phyloP scores from a whole-genome alignment of 2,888 invertebrate species.

The Antitype chi region DNA sequence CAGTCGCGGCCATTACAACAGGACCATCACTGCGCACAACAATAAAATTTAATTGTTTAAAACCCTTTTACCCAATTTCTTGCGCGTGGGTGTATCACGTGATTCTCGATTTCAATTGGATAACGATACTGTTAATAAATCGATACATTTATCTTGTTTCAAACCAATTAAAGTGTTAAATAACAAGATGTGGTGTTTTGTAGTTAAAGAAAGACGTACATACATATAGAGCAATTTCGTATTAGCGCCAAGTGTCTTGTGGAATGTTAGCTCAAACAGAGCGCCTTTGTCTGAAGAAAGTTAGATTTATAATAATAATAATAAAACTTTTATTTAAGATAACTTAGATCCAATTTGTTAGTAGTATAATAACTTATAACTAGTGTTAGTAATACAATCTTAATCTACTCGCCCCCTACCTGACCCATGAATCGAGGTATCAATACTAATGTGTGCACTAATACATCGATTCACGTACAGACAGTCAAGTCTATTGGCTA shows the following conservation, averaged over 20 bases:
- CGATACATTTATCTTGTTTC: constrained; percentile 49
- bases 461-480: no score
- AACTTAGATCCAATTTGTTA: no score
- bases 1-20: no score
- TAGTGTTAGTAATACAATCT: no score
- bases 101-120: constrained; percentile 49
- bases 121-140: constrained; percentile 51
- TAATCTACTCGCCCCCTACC: no score
- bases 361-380: no score
- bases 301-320: no score
- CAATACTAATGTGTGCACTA: no score
- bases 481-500: no score
- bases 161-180: constrained; percentile 44
- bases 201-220: constrained; percentile 5
- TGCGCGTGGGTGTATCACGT: constrained; percentile 39
- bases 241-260: constrained; percentile 10
- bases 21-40: no score
- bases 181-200: constrained; percentile 20
- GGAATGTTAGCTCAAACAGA: neutral
- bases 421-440: no score
- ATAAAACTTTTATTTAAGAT: no score
- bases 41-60: constrained; percentile 1
- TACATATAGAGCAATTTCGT: constrained; percentile 9
- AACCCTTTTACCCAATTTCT: constrained; percentile 43
- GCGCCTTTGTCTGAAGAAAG: constrained; percentile 8